Base-by-base conservation (phyloP, 2,888 invertebrate genomes). In the Calliphora vomitoria region DNA sequence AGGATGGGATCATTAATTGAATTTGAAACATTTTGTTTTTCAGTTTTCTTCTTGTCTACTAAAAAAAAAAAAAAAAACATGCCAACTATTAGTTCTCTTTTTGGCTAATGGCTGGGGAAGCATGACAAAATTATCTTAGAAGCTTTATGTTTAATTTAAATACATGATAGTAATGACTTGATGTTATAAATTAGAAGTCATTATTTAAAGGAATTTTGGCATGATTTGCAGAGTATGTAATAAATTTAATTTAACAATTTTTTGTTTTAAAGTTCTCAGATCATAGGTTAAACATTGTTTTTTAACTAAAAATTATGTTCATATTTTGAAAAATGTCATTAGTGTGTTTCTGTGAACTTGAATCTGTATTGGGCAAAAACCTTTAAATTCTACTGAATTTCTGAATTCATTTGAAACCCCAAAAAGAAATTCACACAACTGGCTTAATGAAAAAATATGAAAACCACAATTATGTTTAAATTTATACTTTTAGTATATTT, bases 1-100 rank as follows among this genome's bases (percentile, higher is more conserved):
- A 50, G 53, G n/a, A 50, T 15, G 53, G 18, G 35, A 53, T 53
- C 35, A 69, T 69, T 69, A 69, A 69, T 69, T 69, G 69, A 53
- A 69, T 69, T 69, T 69, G 50, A 69, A 35, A 58, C 3, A 8
- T 58, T 6, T 15, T 66, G 20, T 18, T 44, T 35, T 25, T 6
- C 60, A 64, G 18, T 38, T 38, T n/a, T 66, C 20, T 41, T 25
- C 10, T 18, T 20, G 38, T 41, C 64, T 18, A 55, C 15, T 62
- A n/a, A 62, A 6, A 4, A 35, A 5, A 6, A 4, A 35, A 5
- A 35, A 35, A 4, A 15, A 31, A 35, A 5, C 62, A 13, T n/a
- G 62, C 35, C 35, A 62, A 62, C 15, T 62, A n/a, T 35, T 35
- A 35, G 31, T 15, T 35, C 1, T 31, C 3, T 35, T 11, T 35